Evolutionary conservation across 2,888 invertebrate species (phyloP).

Genomic region (Cotesia congregata): DNA sequence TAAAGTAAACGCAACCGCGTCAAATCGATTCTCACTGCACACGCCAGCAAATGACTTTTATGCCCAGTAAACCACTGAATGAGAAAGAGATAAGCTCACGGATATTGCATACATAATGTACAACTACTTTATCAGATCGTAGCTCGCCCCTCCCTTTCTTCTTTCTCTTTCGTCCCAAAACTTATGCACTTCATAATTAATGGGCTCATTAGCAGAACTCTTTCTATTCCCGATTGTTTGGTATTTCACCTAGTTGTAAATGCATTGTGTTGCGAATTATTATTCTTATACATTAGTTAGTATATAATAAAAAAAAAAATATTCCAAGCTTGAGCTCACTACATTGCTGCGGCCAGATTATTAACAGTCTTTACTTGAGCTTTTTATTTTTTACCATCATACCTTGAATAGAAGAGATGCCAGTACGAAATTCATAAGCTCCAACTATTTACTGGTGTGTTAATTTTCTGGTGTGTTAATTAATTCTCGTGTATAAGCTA

Average conservation of each 20-base stretch:
- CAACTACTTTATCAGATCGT: background rate
- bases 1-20: conserved; percentile 5
- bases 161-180: background rate
- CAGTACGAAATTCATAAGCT: too few relatives aligned
- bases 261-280: background rate
- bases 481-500: background rate
- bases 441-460: too few relatives aligned
- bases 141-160: background rate
- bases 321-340: too few relatives aligned
- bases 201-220: background rate
- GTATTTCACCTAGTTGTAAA: background rate
- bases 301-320: too few relatives aligned
- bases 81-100: conserved; percentile 20
- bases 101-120: conserved; percentile 15
- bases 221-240: background rate
- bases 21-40: conserved; percentile 22
- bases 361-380: too few relatives aligned
- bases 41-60: conserved; percentile 20
- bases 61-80: conserved; percentile 15
- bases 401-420: too few relatives aligned
- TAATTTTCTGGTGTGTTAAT: too few relatives aligned
- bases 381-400: too few relatives aligned
- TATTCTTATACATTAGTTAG: too few relatives aligned
- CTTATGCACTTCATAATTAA: background rate
- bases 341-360: too few relatives aligned